Conservation (phyloP, 2,113 vertebrate species). For the Haplochromis burtoni region DNA sequence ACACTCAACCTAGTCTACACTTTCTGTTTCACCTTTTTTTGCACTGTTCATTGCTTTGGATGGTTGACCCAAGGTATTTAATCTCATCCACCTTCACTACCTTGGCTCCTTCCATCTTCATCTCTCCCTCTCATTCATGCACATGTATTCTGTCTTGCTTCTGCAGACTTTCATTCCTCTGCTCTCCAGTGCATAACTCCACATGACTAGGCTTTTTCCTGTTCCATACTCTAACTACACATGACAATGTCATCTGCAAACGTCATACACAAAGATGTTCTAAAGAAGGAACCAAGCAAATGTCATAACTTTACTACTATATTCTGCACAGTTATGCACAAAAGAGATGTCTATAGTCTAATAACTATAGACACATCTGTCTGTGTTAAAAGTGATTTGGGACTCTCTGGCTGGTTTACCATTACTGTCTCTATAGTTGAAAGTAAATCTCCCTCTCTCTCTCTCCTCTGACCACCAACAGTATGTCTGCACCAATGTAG, state of each 20-base stretch:
- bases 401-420: not conserved
- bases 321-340: not conserved
- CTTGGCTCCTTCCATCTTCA: not conserved
- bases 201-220: not conserved
- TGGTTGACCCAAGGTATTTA: not conserved
- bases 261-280: not conserved
- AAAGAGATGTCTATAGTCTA: not conserved
- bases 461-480: not conserved
- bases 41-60: not conserved
- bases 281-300: not conserved
- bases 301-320: not conserved
- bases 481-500: not conserved
- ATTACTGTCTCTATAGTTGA: not conserved
- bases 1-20: accelerated
- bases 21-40: not conserved
- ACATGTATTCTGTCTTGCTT: not conserved
- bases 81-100: not conserved
- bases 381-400: not conserved
- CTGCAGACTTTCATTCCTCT: not conserved
- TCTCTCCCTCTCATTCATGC: not conserved
- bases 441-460: not conserved
- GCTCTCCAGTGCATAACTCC: not conserved
- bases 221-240: not conserved
- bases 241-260: not conserved
- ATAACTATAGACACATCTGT: not conserved